phyloP scores from a whole-genome alignment of 2,888 invertebrate genomes.

The Eudemis profundana region DNA sequence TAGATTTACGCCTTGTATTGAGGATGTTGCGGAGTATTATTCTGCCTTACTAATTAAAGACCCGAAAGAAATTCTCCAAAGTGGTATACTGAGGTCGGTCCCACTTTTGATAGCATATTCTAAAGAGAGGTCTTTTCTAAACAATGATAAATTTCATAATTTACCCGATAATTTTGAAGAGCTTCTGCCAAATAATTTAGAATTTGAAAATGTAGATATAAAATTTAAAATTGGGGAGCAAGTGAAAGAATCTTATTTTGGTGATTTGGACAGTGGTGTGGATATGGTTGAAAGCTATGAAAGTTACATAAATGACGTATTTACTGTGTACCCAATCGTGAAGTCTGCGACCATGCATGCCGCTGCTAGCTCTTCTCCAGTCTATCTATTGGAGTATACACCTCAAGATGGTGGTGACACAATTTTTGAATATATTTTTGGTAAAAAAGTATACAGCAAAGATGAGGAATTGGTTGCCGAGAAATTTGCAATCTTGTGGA shows the following conservation, averaged over 20 bases:
- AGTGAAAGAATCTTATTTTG: conserved; percentile 72
- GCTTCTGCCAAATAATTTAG: conserved; percentile 69
- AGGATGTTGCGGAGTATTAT: conserved; percentile 52
- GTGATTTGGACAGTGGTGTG: conserved; percentile 48
- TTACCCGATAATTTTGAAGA: conserved; percentile 60
- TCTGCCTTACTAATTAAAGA: conserved; percentile 61
- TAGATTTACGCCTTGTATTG: conserved; percentile 67
- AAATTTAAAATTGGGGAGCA: conserved; percentile 60
- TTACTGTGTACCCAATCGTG: conserved; percentile 66
- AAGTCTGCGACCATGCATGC: conserved; percentile 67
- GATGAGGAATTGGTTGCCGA: conserved; percentile 53
- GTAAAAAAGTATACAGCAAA: conserved; percentile 48
- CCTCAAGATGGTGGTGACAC: conserved; percentile 50
- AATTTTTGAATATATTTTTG: conserved; percentile 61
- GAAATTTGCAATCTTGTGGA: conserved; percentile 61
- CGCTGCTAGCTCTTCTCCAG: conserved; percentile 55
- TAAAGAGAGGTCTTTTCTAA: conserved; percentile 53
- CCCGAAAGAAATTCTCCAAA: conserved; percentile 59
- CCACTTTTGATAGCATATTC: conserved; percentile 67
- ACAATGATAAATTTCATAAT: conserved; percentile 55
- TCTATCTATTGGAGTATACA: conserved; percentile 67
- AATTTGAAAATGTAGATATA: conserved; percentile 56
- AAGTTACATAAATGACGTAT: conserved; percentile 69
- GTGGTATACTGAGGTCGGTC: conserved; percentile 60
- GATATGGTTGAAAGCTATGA: conserved; percentile 56